Base-by-base conservation (phyloP, 23 tunicate species). In the Styela plicata region DNA sequence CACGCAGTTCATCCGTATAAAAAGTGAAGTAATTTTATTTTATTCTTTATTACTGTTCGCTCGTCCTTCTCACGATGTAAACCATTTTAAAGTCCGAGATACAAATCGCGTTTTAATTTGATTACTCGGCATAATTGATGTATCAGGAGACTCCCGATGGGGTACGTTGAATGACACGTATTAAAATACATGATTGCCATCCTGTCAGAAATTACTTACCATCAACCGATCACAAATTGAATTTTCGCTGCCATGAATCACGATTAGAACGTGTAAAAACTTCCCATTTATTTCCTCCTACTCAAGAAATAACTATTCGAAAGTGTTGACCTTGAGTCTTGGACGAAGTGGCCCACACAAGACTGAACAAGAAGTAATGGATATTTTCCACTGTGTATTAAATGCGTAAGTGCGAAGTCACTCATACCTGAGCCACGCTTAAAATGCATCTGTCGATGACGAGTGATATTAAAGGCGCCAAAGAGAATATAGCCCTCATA, bases 51-150 rank as follows among this genome's bases (percentile, higher is more conserved):
- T 44, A 44, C 57, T 44, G 57, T 44, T 44, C 57, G 7, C 57
- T 44, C 57, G 13, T 44, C 57, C 57, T 67, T 62, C 65, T 22
- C 71, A 67, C 71, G 24, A 22, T 29, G 71, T 67, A 25, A 67
- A 24, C 65, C 57, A 44, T 67, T 29, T 18, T 18, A 67, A 67
- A 67, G 71, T 67, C 71, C 24, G 16, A 22, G 31, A 67, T 67
- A 67, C 71, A 67, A 67, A 67, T 67, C 31, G 88, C 82, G 76
- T 64, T 79, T 73, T 84, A 84, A 84, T 84, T 52, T 23, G 82
- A 24, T 84, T 84, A 84, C 13, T 19, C 20, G 67, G 82, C 88
- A 84, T 84, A 84, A 84, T 84, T 84, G 88, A 84, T 75, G 63
- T 70, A 37, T 67, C 22, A 24, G 16, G 31, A 29, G 31, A 29